Evolutionary conservation across 1,140 invertebrate genomes (phyloP), one percentile per base, ranked within the genome.

Genomic region (Diabrotica undecimpunctata): DNA sequence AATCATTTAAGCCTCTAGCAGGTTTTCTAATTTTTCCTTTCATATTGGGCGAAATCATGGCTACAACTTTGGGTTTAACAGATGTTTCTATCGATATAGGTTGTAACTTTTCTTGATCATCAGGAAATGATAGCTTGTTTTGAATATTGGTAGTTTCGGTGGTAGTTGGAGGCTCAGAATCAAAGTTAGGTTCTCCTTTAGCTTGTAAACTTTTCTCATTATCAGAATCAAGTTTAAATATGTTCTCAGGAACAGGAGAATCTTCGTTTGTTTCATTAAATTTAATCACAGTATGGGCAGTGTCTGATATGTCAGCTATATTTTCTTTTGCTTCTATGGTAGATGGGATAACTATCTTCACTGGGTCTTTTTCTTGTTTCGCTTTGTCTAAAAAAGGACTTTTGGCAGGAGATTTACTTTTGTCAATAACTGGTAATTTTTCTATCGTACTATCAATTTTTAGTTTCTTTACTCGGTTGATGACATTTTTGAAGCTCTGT

Each of bases 1-100:
- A 83, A 72, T 83, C 82, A 70, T 81, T 83, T 12, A 83, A 70
- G 36, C 77, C 77, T 61, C 73, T 71, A 25, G 59, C 65, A 9
- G 74, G 79, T 73, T 81, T 78, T 62, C 69, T 72, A 2, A 74
- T 64, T 78, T 82, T 78, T 70, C 77, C 62, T 75, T 77, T 73
- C 74, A 78, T 39, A 69, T 69, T 63, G 66, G 72, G 62, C 10
- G 70, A 72, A 5, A 67, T 38, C 56, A 67, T 10, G 4, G 71
- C 62, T 5, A 64, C 39, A 58, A 39, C 55, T 65, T 66, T 66
- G n/a, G 62, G 57, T 61, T 68, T 70, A 54, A 60, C n/a, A 36
- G 57, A 50, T 13, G 71, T 70, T 54, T 72, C 68, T 53, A 71
- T 66, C 8, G 61, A 25, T n/a, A 69, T 36, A 8, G 62, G 61